Conservation (phyloP, 2,113 vertebrate genomes). For the Syngnathus floridae region DNA sequence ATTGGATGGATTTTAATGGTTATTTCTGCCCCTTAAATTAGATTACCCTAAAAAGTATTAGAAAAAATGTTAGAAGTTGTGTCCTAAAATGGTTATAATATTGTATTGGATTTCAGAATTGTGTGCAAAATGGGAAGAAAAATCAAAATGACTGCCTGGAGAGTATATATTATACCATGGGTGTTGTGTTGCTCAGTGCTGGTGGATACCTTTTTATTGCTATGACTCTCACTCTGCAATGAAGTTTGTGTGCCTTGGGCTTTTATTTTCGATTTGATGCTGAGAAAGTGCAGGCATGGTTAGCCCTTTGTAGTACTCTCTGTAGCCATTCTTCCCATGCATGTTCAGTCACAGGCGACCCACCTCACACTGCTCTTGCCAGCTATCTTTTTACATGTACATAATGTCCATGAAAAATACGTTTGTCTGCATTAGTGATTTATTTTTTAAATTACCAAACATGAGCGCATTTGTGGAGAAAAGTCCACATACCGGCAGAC, state of each 20-base stretch:
- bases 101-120: background rate
- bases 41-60: background rate
- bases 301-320: background rate
- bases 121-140: background rate
- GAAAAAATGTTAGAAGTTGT: background rate
- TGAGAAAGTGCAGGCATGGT: constrained; percentile 3
- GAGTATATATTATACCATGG: constrained; percentile 7
- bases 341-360: background rate
- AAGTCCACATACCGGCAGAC: background rate
- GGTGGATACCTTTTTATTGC: constrained; percentile 3
- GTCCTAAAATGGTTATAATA: background rate
- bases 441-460: background rate
- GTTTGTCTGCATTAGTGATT: background rate
- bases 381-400: background rate
- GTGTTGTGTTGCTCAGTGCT: constrained; percentile 1
- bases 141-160: constrained; percentile 2
- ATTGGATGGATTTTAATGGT: background rate
- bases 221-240: constrained; percentile 2
- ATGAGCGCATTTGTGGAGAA: background rate
- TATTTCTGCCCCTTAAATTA: background rate
- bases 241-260: constrained; percentile 8
- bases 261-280: constrained; percentile 9
- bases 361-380: background rate
- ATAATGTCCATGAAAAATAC: background rate
- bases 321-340: background rate